phyloP scores from a whole-genome alignment of 23 tunicate genomes.

The Phallusia fumigata region DNA sequence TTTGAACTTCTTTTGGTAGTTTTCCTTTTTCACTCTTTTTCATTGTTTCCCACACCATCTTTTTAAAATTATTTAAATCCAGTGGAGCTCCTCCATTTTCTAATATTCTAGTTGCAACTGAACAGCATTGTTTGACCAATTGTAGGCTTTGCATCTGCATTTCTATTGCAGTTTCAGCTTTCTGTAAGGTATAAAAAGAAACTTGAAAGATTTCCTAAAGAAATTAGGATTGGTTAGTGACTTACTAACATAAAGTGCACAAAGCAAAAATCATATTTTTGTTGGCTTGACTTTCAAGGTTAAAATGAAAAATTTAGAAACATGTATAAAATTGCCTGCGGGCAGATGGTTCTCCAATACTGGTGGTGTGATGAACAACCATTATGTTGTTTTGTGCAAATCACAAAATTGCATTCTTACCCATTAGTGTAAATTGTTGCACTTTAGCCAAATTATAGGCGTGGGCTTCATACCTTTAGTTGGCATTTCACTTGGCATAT shows the following conservation, averaged over 20 bases:
- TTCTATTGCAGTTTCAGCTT: slow-evolving; percentile 50
- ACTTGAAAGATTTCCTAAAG: not conserved
- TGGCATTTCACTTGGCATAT: too few species aligned
- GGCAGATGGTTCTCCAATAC: too few species aligned
- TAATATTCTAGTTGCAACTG: slow-evolving; percentile 49
- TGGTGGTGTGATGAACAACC: not conserved
- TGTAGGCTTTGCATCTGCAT: slow-evolving; percentile 49
- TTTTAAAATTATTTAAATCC: slow-evolving; percentile 55
- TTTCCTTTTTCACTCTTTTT: slow-evolving; percentile 33
- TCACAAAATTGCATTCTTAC: not conserved
- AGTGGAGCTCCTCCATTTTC: slow-evolving; percentile 67
- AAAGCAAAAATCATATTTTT: too few species aligned
- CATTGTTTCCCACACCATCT: slow-evolving; percentile 64
- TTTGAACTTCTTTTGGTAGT: slow-evolving; percentile 39
- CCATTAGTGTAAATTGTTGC: too few species aligned
- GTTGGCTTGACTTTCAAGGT: too few species aligned
- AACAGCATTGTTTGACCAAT: slow-evolving; percentile 60
- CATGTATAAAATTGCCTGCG: too few species aligned
- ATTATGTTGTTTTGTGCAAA: slow-evolving; percentile 6
- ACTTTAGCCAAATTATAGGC: too few species aligned
- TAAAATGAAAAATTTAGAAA: too few species aligned
- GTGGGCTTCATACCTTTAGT: not conserved
- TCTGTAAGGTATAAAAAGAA: slow-evolving; percentile 11
- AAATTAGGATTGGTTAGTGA: not conserved
- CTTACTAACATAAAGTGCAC: too few species aligned